Conservation (phyloP, 2,797 vertebrate species). For the Cyprinella venusta region DNA sequence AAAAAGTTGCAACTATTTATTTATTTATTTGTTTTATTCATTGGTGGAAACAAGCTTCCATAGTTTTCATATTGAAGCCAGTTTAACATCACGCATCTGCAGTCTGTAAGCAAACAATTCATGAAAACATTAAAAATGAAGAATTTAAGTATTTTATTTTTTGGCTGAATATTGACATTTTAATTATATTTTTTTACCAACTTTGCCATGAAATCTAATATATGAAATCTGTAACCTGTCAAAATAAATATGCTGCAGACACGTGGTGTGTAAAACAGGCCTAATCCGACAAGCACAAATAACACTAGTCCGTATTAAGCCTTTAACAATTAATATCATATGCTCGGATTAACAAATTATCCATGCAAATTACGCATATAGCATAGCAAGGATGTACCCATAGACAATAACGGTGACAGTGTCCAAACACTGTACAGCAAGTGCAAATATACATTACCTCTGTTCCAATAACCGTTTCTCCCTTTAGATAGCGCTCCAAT, state of each 20-base stretch:
- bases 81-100: background rate
- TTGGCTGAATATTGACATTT: background rate
- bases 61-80: background rate
- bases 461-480: slow-evolving; percentile 71
- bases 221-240: background rate
- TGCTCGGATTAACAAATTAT: background rate
- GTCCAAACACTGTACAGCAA: background rate
- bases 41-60: no score
- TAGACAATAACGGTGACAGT: background rate
- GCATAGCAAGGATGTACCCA: background rate
- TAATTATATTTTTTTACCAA: background rate
- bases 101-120: background rate
- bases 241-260: background rate
- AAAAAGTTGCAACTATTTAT: no score
- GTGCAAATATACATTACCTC: background rate
- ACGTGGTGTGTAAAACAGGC: background rate
- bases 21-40: no score
- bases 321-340: background rate
- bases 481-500: slow-evolving; percentile 84
- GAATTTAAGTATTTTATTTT: background rate
- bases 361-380: background rate
- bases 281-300: background rate
- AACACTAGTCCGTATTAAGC: background rate
- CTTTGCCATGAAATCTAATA: background rate
- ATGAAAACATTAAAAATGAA: background rate